These are phyloP conservation scores for Gopherus flavomarginatus DNA, from an alignment of 2,113 vertebrate genomes.

Conservation along the genomic window DNA sequence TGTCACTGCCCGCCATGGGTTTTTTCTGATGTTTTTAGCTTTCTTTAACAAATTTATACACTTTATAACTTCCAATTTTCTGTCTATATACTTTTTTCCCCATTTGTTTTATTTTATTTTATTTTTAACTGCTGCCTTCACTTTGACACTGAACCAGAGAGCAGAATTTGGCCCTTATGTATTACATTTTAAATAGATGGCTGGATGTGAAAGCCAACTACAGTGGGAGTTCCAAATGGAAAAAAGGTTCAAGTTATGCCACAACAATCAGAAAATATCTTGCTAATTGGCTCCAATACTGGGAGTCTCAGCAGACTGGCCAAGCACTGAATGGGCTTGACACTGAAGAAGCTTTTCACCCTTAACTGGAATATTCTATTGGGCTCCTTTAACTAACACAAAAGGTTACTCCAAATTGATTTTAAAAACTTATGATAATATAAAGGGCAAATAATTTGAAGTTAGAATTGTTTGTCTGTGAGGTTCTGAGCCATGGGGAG, in stretches of 20 bases:
- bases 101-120: not conserved
- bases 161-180: not conserved
- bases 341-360: not conserved
- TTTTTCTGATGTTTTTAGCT: not conserved
- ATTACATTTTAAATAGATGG: not conserved
- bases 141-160: not conserved
- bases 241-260: not conserved
- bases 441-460: not conserved
- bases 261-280: not conserved
- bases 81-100: not conserved
- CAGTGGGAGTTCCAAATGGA: not conserved
- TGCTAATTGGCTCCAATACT: not conserved
- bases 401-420: not conserved
- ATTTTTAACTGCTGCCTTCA: not conserved
- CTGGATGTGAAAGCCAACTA: not conserved
- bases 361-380: not conserved
- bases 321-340: not conserved
- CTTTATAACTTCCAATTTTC: not conserved
- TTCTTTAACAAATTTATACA: not conserved
- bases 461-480: not conserved
- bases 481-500: not conserved
- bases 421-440: rapidly evolving
- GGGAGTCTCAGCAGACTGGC: not conserved
- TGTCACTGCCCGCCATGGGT: not conserved
- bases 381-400: not conserved